Base-by-base conservation (phyloP, 2,888 invertebrate genomes). In the Coelogynopora nodosa region DNA sequence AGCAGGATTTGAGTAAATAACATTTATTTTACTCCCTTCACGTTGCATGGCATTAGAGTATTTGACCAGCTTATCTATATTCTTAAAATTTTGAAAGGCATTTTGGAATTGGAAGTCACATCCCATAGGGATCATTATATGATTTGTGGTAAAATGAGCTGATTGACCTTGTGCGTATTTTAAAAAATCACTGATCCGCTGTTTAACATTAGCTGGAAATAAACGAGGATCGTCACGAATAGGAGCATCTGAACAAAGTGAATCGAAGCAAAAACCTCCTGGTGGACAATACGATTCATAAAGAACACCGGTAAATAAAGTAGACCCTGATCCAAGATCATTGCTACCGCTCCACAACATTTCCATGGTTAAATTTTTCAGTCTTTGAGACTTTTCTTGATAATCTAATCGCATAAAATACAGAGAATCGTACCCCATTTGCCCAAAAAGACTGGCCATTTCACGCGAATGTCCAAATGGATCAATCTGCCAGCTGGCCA, bases 381-480 rank as follows among this genome's bases (percentile, higher is more conserved):
- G 88, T 84, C 97, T 93, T 0, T 92, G 89, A 0, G 87, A 87
- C 91, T 96, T 96, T 90, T 97, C 97, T 90, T 95, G 90, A 91
- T 95, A 96, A 92, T 97, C 97, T 29, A 97, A 93, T 28, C 97
- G 94, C 0, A 95, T 96, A 87, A 97, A 94, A 90, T 97, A 95
- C 88, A 96, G 92, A 0, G 96, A 97, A 90, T 97, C 96, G 90
- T 95, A 97, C 88, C 95, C 97, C 94, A 97, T 94, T 91, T 94
- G 94, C 18, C 93, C 92, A 90, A 93, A 93, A 5, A 93, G 88
- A 28, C 94, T 94, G 0, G 96, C 96, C 93, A 95, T 95, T 92
- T 96, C 96, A 0, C 95, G 92, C 0, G 96, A 95, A 90, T 96
- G 96, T 0, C 96, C 96, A 90, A 96, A 96, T 0, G 96, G 95